Percentiles rank a stretch among this genome's conserved stretches.
These are phyloP conservation scores for Synodontis membranacea DNA, from an alignment of 2,113 vertebrate species.

Conservation along the genomic window DNA sequence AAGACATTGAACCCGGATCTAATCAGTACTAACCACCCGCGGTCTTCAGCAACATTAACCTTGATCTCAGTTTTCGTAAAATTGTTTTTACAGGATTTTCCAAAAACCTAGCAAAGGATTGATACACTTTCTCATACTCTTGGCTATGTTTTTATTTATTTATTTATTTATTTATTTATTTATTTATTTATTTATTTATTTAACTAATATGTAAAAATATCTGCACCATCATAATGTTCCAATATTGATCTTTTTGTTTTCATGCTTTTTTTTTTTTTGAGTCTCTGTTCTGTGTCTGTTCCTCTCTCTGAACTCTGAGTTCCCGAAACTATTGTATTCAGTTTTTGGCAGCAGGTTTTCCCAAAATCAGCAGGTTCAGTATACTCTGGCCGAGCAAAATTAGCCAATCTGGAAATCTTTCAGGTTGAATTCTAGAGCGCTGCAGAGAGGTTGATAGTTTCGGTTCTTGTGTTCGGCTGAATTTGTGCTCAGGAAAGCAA, in stretches of 20 bases:
- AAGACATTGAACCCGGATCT: background rate
- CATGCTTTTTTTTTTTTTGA: background rate
- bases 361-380: background rate
- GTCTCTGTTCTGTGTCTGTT: background rate
- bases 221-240: background rate
- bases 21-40: background rate
- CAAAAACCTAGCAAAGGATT: background rate
- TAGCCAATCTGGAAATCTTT: background rate
- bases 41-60: background rate
- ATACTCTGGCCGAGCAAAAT: constrained; percentile 1
- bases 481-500: background rate
- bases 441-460: background rate
- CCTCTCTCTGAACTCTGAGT: constrained; percentile 5
- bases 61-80: background rate
- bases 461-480: background rate
- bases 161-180: too few species aligned
- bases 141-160: background rate
- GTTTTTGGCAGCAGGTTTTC: background rate
- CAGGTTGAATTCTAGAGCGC: background rate
- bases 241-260: background rate
- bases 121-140: background rate
- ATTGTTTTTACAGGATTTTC: background rate
- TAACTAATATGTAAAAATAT: background rate
- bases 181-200: too few species aligned
- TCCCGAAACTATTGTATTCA: background rate